Percentiles rank a stretch among this genome's conserved stretches.
phyloP scores from a whole-genome alignment of 2,113 vertebrate genomes.

The Apeltes quadracus region DNA sequence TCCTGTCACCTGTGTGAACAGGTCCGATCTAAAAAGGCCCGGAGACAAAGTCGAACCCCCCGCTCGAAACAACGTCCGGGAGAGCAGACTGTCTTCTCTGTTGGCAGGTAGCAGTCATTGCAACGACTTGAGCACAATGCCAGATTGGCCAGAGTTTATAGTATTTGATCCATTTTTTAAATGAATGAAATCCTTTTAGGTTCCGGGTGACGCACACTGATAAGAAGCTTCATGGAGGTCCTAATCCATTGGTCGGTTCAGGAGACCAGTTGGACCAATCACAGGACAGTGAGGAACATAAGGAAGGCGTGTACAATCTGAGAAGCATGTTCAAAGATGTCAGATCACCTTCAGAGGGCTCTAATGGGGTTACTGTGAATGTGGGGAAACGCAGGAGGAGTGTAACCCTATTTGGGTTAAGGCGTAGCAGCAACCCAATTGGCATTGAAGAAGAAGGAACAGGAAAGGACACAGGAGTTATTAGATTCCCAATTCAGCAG shows the following conservation, averaged over 20 bases:
- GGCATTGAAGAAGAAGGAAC: slow-evolving; percentile 45
- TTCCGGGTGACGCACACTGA: slow-evolving; percentile 92
- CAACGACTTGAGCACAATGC: not conserved
- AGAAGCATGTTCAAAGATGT: slow-evolving; percentile 78
- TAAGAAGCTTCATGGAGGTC: slow-evolving; percentile 83
- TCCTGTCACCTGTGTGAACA: slow-evolving; percentile 91
- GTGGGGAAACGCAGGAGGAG: slow-evolving; percentile 66
- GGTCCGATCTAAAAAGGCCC: slow-evolving; percentile 81
- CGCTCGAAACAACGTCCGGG: slow-evolving; percentile 83
- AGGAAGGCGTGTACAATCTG: slow-evolving; percentile 70
- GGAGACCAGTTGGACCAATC: slow-evolving; percentile 67
- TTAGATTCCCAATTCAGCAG: slow-evolving; percentile 39
- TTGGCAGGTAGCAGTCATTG: slow-evolving; percentile 85
- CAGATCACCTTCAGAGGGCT: slow-evolving; percentile 31
- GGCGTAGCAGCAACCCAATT: slow-evolving; percentile 62
- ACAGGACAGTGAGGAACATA: slow-evolving; percentile 69
- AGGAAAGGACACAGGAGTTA: slow-evolving; percentile 14
- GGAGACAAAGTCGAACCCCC: slow-evolving; percentile 82
- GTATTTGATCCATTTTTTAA: not conserved
- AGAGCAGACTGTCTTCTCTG: slow-evolving; percentile 93
- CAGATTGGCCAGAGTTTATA: not conserved
- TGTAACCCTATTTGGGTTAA: slow-evolving; percentile 56
- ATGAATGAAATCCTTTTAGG: slow-evolving; percentile 65
- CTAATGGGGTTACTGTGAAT: slow-evolving; percentile 47
- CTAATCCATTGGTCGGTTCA: slow-evolving; percentile 61